These are phyloP conservation scores for Balanococcus diminutus DNA, from an alignment of 2,888 invertebrate genomes.

Conservation along the genomic window DNA sequence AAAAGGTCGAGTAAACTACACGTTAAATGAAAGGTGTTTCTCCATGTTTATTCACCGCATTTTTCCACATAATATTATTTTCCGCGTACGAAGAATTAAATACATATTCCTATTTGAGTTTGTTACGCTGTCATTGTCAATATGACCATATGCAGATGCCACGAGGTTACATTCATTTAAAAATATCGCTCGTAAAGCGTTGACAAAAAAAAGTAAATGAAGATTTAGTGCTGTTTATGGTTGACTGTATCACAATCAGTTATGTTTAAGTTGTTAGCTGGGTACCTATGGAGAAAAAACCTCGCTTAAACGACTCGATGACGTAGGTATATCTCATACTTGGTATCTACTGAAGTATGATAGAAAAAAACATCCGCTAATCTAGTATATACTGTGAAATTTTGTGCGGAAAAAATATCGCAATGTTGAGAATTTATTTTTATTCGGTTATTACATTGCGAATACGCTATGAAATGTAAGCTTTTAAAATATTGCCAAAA, in stretches of 20 bases:
- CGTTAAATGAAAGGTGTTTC: background rate
- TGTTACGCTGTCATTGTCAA: background rate
- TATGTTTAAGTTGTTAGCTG: background rate
- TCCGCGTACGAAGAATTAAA: background rate
- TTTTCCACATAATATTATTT: background rate
- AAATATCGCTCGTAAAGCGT: background rate
- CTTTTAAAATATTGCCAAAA: background rate
- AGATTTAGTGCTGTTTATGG: background rate
- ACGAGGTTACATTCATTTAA: background rate
- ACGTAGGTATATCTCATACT: background rate
- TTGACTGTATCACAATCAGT: background rate
- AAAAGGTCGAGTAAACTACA: background rate
- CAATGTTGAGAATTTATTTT: background rate
- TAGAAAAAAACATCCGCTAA: background rate
- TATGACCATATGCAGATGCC: background rate
- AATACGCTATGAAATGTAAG: background rate
- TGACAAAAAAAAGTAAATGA: background rate
- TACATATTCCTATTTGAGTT: background rate
- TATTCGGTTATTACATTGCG: background rate
- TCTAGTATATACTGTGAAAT: background rate
- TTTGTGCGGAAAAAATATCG: background rate
- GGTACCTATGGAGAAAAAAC: background rate
- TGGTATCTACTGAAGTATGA: background rate
- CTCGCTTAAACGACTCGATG: background rate
- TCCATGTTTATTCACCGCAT: background rate